phyloP scores from a whole-genome alignment of 37 sponge, comb jelly and placozoan genomes.

The Beroe forskalii region DNA sequence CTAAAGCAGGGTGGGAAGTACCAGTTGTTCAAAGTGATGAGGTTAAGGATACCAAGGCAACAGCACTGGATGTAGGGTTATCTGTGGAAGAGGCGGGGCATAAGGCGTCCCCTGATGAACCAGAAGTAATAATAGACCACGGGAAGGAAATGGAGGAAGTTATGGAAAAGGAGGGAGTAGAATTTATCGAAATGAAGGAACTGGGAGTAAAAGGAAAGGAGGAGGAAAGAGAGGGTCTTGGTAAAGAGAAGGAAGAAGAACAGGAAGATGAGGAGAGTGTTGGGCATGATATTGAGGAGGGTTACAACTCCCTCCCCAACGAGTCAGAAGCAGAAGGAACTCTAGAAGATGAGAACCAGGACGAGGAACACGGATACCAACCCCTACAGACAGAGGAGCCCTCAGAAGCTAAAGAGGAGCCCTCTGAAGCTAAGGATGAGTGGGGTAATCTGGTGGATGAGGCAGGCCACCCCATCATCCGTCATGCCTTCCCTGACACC shows the following conservation, averaged over 20 bases:
- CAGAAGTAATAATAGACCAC: too few relatives aligned
- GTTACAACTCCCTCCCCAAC: not conserved
- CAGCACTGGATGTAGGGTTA: too few relatives aligned
- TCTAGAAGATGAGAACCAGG: not conserved
- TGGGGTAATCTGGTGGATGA: conserved; percentile 34
- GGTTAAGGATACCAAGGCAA: not conserved
- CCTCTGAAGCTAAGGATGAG: not conserved
- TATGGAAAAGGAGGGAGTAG: not conserved
- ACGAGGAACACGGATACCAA: not conserved
- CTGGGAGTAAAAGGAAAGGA: not conserved
- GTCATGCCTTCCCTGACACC: conserved; percentile 38
- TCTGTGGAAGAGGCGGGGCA: too few relatives aligned
- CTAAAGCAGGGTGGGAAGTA: not conserved
- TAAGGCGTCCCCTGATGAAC: too few relatives aligned
- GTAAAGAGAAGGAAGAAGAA: not conserved
- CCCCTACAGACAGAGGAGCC: conserved; percentile 6
- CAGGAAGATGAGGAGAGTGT: not conserved
- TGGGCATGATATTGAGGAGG: not conserved
- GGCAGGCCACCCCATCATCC: conserved; percentile 28
- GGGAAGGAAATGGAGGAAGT: too few relatives aligned
- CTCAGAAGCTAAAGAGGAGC: not conserved
- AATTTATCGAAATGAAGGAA: not conserved
- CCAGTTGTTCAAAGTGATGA: too few relatives aligned
- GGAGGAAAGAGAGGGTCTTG: not conserved
- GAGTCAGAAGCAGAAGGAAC: not conserved